Evolutionary conservation across 2,113 vertebrate genomes (phyloP).

Genomic region (Indri indri): DNA sequence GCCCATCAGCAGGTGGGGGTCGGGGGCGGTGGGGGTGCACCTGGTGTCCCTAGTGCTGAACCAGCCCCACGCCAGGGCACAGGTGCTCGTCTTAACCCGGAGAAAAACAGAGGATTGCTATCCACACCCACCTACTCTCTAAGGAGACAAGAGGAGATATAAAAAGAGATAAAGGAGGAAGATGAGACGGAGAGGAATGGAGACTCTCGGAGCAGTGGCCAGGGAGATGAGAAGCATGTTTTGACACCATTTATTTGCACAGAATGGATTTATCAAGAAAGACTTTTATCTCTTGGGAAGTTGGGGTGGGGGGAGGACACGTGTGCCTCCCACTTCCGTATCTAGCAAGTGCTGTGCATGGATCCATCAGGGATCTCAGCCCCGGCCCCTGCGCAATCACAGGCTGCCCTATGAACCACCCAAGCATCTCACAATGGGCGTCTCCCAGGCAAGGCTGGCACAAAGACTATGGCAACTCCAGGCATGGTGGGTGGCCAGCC

Average conservation of each 20-base stretch:
- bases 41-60: neutral
- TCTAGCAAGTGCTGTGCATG: neutral
- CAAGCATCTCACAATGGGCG: neutral
- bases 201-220: neutral
- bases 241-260: neutral
- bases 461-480: conserved; percentile 59
- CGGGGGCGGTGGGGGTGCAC: rapidly evolving
- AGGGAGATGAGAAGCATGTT: neutral
- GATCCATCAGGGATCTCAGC: neutral
- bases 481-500: neutral
- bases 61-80: no score
- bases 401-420: neutral
- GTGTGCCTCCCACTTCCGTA: neutral
- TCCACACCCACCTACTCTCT: no score
- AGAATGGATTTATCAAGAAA: neutral
- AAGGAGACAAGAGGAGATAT: neutral
- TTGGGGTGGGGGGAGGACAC: rapidly evolving
- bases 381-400: neutral
- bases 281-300: neutral
- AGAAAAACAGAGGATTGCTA: neutral
- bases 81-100: neutral
- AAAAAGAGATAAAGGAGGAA: no score
- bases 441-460: conserved; percentile 70
- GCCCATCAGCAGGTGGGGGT: neutral
- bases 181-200: neutral